Conservation (phyloP, 2,888 invertebrate species). For the Apotomis capreana region DNA sequence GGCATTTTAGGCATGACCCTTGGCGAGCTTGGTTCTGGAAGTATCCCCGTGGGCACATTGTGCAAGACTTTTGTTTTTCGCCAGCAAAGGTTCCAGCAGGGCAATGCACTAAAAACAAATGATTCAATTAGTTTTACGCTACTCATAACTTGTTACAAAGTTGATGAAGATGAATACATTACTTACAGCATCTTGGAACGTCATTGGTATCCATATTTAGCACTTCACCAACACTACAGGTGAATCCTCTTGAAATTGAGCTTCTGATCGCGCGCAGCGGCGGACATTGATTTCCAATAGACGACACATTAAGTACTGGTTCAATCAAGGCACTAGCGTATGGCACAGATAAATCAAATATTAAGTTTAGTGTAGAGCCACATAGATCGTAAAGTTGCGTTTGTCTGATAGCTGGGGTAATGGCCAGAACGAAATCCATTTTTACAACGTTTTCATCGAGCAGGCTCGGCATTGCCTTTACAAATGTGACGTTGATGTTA, state of each 20-base stretch:
- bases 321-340: constrained; percentile 95
- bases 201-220: constrained; percentile 96
- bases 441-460: constrained; percentile 94
- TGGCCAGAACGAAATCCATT: constrained; percentile 94
- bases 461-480: constrained; percentile 90
- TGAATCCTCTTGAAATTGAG: constrained; percentile 93
- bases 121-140: not conserved
- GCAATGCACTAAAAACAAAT: constrained; percentile 90
- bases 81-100: constrained; percentile 97
- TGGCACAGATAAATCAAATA: constrained; percentile 96
- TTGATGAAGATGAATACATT: constrained; percentile 33
- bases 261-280: constrained; percentile 94
- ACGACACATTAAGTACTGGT: constrained; percentile 93
- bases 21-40: constrained; percentile 97
- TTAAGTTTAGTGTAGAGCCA: constrained; percentile 95
- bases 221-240: constrained; percentile 96
- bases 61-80: constrained; percentile 95
- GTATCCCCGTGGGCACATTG: constrained; percentile 94
- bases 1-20: constrained; percentile 95
- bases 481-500: constrained; percentile 95
- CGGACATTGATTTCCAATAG: constrained; percentile 96
- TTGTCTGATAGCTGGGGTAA: constrained; percentile 94
- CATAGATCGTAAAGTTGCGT: constrained; percentile 97
- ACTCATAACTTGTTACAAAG: not conserved
- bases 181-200: constrained; percentile 95